phyloP scores from a whole-genome alignment of 2,888 invertebrate genomes.

The Melitaea athalia region DNA sequence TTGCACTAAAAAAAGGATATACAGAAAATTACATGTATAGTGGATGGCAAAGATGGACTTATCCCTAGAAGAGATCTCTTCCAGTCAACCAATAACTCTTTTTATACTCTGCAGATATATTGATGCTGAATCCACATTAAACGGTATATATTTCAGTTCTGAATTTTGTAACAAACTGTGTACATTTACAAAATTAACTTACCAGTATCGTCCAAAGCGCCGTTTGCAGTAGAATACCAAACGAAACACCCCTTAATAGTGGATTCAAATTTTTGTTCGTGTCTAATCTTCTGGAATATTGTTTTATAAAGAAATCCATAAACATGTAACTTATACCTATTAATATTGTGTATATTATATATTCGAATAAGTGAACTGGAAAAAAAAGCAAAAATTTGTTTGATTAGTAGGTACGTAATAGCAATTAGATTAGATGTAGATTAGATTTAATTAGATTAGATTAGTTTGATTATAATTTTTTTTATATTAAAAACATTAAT shows the following conservation, averaged over 20 bases:
- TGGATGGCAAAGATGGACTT: too few species aligned
- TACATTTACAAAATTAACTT: slow-evolving; percentile 38
- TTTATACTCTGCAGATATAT: too few species aligned
- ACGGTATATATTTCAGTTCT: too few species aligned
- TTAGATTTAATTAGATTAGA: background rate
- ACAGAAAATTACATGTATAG: too few species aligned
- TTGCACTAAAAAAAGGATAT: too few species aligned
- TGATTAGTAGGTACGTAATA: background rate
- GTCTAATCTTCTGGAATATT: slow-evolving; percentile 60
- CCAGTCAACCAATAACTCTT: too few species aligned
- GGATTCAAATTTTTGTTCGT: slow-evolving; percentile 57
- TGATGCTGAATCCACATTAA: too few species aligned
- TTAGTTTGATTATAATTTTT: too few species aligned
- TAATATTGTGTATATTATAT: slow-evolving; percentile 51
- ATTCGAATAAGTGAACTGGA: slow-evolving; percentile 59
- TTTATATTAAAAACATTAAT: too few species aligned
- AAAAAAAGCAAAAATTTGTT: slow-evolving; percentile 21
- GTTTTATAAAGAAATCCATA: slow-evolving; percentile 69
- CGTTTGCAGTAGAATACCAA: slow-evolving; percentile 59
- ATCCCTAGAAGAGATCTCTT: too few species aligned
- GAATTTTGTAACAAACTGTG: background rate
- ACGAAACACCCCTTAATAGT: slow-evolving; percentile 59
- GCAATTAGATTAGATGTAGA: background rate
- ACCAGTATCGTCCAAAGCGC: slow-evolving; percentile 57
- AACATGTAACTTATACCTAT: slow-evolving; percentile 65